Conservation (phyloP, 2,113 vertebrate species). For the Microtus richardsoni region DNA sequence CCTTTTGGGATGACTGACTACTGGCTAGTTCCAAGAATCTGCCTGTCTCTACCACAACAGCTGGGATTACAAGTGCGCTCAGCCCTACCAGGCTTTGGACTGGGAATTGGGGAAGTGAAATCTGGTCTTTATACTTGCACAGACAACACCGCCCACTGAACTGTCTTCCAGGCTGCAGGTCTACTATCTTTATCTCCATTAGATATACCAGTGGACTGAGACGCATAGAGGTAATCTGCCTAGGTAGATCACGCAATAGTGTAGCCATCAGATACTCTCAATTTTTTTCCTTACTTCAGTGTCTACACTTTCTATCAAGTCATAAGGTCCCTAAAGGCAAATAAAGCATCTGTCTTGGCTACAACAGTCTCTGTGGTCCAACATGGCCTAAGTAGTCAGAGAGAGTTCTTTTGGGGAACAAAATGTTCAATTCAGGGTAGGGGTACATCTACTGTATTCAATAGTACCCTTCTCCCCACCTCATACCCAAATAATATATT, state of each 20-base stretch:
- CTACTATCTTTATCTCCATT: not conserved
- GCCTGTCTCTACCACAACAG: not conserved
- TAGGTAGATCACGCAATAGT: not conserved
- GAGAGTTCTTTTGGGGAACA: not conserved
- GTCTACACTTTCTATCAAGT: not conserved
- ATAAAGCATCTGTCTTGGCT: not conserved
- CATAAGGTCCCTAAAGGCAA: not conserved
- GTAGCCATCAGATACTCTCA: too few species aligned
- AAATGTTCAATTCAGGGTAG: not conserved
- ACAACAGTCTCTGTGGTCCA: not conserved
- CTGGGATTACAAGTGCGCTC: too few species aligned
- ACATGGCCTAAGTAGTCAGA: not conserved
- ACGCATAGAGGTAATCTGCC: not conserved
- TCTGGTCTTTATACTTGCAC: not conserved
- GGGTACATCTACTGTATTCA: not conserved
- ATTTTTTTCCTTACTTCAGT: not conserved
- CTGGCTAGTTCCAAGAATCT: not conserved
- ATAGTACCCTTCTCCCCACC: not conserved
- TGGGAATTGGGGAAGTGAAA: not conserved
- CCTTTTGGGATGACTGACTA: not conserved
- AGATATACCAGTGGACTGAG: not conserved
- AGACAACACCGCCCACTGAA: not conserved
- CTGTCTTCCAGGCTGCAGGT: not conserved
- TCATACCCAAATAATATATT: not conserved
- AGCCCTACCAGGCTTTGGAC: not conserved